phyloP scores from a whole-genome alignment of 2,797 vertebrate species.

The Parambassis ranga region DNA sequence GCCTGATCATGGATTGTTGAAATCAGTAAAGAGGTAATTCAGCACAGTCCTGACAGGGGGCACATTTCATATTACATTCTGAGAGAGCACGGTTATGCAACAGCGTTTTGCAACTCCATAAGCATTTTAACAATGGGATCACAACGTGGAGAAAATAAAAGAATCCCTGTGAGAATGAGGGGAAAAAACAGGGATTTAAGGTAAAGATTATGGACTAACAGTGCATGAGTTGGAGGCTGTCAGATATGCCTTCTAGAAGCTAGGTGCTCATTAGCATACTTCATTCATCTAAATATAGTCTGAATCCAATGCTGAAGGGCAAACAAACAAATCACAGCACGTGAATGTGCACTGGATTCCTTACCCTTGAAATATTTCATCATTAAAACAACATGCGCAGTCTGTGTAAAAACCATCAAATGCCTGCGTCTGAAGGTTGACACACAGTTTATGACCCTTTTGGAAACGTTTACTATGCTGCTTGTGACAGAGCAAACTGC shows the following conservation, averaged over 20 bases:
- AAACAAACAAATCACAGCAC: slow-evolving; percentile 66
- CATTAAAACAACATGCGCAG: slow-evolving; percentile 28
- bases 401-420: slow-evolving; percentile 44
- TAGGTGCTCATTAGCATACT: slow-evolving; percentile 77
- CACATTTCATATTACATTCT: slow-evolving; percentile 17
- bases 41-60: slow-evolving; percentile 1
- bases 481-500: slow-evolving; percentile 61
- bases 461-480: slow-evolving; percentile 72
- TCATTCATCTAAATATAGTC: slow-evolving; percentile 75
- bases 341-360: slow-evolving; percentile 35
- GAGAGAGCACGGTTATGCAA: slow-evolving; percentile 33
- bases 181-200: slow-evolving; percentile 45
- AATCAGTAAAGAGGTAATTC: slow-evolving; percentile 16
- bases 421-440: slow-evolving; percentile 32
- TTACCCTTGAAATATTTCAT: slow-evolving; percentile 40
- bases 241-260: slow-evolving; percentile 74
- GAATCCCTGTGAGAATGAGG: too few relatives aligned
- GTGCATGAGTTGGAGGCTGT: slow-evolving; percentile 56
- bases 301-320: slow-evolving; percentile 69
- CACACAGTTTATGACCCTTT: slow-evolving; percentile 64
- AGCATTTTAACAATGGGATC: slow-evolving; percentile 38
- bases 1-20: not conserved
- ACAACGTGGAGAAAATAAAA: slow-evolving; percentile 27
- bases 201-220: slow-evolving; percentile 70
- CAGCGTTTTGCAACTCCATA: not conserved